A percentile compares a stretch with the other conserved stretches of the same genome.
Conservation (phyloP, 2,113 vertebrate species). For the Peromyscus californicus region DNA sequence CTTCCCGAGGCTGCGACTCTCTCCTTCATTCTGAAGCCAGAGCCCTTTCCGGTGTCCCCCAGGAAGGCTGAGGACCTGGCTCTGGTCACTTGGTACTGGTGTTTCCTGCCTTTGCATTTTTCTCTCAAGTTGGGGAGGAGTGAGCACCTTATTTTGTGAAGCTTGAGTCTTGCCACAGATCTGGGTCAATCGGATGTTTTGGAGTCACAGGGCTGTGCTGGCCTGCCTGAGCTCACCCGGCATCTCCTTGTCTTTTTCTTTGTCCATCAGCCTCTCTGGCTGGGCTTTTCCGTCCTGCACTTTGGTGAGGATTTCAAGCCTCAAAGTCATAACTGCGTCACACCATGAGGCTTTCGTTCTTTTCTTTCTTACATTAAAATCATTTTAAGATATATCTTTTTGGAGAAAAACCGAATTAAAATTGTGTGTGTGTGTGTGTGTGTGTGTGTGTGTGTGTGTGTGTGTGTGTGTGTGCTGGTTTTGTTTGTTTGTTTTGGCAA, state of each 20-base stretch:
- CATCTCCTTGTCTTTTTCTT: not conserved
- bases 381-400: not conserved
- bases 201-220: not conserved
- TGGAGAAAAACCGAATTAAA: not conserved
- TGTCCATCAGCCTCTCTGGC: not conserved
- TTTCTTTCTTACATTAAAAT: constrained; percentile 3
- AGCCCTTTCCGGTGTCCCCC: not conserved
- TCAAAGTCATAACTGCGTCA: accelerated
- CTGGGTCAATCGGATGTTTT: not conserved
- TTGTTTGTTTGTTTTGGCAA: no score
- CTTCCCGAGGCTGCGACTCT: not conserved
- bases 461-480: no score
- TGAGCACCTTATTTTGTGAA: not conserved
- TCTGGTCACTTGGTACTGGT: not conserved
- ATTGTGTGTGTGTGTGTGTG: not conserved
- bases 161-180: not conserved
- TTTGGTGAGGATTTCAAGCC: not conserved
- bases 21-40: no score
- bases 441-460: not conserved
- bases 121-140: not conserved
- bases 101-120: not conserved
- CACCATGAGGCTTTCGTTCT: not conserved
- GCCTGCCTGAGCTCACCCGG: not conserved
- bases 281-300: not conserved
- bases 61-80: not conserved